phyloP scores from a whole-genome alignment of 1,140 invertebrate genomes.

The Ips nitidus region DNA sequence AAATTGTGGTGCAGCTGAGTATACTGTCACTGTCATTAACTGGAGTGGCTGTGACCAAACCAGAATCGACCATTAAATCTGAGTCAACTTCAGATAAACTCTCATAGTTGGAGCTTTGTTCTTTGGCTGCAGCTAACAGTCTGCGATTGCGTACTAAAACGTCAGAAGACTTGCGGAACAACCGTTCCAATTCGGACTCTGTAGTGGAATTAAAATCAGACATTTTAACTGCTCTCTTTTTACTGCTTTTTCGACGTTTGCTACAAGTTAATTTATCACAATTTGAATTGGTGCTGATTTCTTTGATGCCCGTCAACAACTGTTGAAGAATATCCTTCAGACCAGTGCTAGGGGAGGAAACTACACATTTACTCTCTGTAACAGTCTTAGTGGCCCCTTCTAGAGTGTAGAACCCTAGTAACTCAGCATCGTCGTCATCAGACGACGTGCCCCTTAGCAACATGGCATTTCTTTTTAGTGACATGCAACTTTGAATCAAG shows the following conservation, averaged over 20 bases:
- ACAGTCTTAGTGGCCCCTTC: no score
- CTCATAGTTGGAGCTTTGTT: constrained; percentile 10
- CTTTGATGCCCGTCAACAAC: constrained; percentile 14
- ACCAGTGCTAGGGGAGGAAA: no score
- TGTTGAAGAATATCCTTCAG: constrained; percentile 6
- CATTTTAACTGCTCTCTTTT: background rate
- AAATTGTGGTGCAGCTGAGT: no score
- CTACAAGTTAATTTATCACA: background rate
- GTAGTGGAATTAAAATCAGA: constrained; percentile 33
- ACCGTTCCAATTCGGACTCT: constrained; percentile 32
- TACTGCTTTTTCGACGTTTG: background rate
- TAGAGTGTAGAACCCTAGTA: no score
- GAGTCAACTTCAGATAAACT: constrained; percentile 7
- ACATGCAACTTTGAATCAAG: no score
- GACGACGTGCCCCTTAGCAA: no score
- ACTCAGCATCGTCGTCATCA: no score
- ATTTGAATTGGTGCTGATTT: constrained; percentile 13
- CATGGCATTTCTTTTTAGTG: no score
- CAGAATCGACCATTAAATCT: constrained; percentile 10
- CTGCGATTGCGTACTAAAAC: constrained; percentile 29
- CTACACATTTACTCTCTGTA: no score
- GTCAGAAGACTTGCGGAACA: constrained; percentile 18
- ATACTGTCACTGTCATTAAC: constrained; percentile 3
- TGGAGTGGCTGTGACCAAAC: constrained; percentile 26
- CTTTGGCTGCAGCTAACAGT: constrained; percentile 19